These are phyloP conservation scores for Pangasius krempfi DNA, from an alignment of 2,797 vertebrate genomes.

Conservation along the genomic window DNA sequence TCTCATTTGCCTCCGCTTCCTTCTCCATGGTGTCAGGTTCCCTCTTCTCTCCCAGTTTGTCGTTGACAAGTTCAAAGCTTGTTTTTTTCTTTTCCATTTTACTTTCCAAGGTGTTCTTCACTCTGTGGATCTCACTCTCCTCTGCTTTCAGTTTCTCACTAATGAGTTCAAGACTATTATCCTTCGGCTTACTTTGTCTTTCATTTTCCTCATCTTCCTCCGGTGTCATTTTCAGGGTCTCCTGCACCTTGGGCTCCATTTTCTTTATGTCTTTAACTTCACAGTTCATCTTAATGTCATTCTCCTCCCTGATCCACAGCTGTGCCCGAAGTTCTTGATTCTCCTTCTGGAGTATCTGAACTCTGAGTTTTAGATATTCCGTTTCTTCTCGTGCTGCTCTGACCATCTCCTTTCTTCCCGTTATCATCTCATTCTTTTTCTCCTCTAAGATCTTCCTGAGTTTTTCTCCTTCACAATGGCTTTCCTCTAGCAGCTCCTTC, in stretches of 20 bases:
- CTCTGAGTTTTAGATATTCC: conserved; percentile 21
- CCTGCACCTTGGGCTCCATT: conserved; percentile 59
- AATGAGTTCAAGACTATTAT: not conserved
- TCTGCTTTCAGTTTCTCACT: conserved; percentile 34
- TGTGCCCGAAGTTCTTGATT: conserved; percentile 47
- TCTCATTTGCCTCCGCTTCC: not conserved
- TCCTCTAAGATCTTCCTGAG: conserved; percentile 63
- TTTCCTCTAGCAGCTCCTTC: conserved; percentile 64
- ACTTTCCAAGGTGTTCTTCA: conserved; percentile 21
- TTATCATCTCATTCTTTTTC: conserved; percentile 60
- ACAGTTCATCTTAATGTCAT: conserved; percentile 61
- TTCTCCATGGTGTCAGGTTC: conserved; percentile 3
- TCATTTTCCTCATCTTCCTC: conserved; percentile 30
- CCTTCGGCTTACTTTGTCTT: conserved; percentile 1
- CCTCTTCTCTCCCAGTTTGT: not conserved
- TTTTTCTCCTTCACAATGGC: conserved; percentile 65
- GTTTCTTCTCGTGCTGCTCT: conserved; percentile 39
- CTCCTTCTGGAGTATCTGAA: conserved; percentile 45
- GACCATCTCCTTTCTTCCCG: conserved; percentile 53
- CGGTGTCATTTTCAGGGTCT: conserved; percentile 35
- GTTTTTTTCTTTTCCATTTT: conserved; percentile 26
- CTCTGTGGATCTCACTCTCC: not conserved
- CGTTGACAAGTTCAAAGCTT: conserved; percentile 11
- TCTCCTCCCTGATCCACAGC: conserved; percentile 53
- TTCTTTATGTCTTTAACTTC: conserved; percentile 53